Percentiles rank a stretch among this genome's conserved stretches.
phyloP scores from a whole-genome alignment of 2,113 vertebrate genomes.

The Cryptomyrus ogoouensis region DNA sequence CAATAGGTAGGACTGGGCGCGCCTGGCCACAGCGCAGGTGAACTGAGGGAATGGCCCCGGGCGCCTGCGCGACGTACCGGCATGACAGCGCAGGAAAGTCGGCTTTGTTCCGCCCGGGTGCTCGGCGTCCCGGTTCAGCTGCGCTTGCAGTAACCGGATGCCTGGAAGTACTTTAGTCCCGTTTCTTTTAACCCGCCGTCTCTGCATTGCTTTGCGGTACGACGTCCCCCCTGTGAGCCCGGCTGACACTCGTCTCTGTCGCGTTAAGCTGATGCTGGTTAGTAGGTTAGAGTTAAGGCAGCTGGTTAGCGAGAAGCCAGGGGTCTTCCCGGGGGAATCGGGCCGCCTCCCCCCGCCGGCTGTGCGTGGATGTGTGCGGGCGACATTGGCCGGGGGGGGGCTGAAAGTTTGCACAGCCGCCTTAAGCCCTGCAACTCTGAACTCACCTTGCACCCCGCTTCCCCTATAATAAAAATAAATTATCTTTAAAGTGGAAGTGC shows the following conservation, averaged over 20 bases:
- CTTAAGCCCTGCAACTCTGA: not conserved
- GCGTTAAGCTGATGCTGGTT: not conserved
- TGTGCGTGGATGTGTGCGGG: not conserved
- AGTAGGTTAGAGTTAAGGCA: not conserved
- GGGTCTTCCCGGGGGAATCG: not conserved
- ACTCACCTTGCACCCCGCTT: not conserved
- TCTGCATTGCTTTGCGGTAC: not conserved
- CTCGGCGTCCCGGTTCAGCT: not conserved
- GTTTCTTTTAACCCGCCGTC: not conserved
- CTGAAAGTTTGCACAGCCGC: not conserved
- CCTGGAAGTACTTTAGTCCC: not conserved
- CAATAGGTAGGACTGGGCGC: conserved; percentile 65
- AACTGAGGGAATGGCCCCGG: not conserved
- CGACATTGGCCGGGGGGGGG: not conserved
- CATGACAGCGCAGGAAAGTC: not conserved
- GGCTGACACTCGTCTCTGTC: not conserved
- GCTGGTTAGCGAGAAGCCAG: not conserved
- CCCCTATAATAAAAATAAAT: not conserved
- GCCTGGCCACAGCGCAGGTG: conserved; percentile 34
- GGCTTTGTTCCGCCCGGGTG: conserved; percentile 16
- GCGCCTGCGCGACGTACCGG: too few relatives aligned
- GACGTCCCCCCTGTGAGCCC: not conserved
- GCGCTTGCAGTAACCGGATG: not conserved
- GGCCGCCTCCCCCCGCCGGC: not conserved
- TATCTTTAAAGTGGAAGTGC: not conserved